A percentile compares a stretch with the other conserved stretches of the same genome.
Conservation (phyloP, 1,140 invertebrate genomes). For the Homarus americanus region DNA sequence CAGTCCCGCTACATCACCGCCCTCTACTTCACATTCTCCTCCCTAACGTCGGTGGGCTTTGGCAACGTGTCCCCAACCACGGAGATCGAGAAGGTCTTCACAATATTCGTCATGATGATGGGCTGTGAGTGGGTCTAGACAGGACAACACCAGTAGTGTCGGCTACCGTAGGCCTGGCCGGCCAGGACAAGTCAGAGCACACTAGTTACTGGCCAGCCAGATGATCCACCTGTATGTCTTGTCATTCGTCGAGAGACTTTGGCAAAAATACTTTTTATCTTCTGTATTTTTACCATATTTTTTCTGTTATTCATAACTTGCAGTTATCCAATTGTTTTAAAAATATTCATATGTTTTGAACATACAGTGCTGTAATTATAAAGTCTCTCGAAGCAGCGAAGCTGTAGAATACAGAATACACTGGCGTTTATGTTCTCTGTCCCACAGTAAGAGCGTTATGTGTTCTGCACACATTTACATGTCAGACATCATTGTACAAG, state of each 20-base stretch:
- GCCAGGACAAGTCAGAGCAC: not conserved
- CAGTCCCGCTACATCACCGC: slow-evolving; percentile 81
- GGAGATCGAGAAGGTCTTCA: slow-evolving; percentile 81
- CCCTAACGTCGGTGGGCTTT: slow-evolving; percentile 81
- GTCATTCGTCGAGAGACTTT: not conserved
- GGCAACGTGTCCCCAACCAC: slow-evolving; percentile 82
- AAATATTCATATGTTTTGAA: too few relatives aligned
- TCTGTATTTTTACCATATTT: too few relatives aligned
- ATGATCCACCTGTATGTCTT: not conserved
- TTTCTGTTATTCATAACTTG: too few relatives aligned
- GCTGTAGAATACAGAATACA: not conserved
- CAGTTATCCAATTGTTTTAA: too few relatives aligned
- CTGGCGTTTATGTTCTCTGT: not conserved
- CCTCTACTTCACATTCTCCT: slow-evolving; percentile 81
- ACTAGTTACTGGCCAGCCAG: not conserved
- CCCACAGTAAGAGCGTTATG: not conserved
- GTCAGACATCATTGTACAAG: not conserved
- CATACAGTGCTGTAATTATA: not conserved
- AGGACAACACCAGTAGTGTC: not conserved
- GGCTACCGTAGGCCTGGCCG: not conserved
- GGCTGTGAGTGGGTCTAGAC: slow-evolving; percentile 78
- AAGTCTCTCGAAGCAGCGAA: not conserved
- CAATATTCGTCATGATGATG: slow-evolving; percentile 80
- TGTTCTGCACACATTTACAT: not conserved
- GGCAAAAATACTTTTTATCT: not conserved